These are phyloP conservation scores for Brachionus rotundiformis DNA, from an alignment of 1,140 invertebrate species.

Conservation along the genomic window DNA sequence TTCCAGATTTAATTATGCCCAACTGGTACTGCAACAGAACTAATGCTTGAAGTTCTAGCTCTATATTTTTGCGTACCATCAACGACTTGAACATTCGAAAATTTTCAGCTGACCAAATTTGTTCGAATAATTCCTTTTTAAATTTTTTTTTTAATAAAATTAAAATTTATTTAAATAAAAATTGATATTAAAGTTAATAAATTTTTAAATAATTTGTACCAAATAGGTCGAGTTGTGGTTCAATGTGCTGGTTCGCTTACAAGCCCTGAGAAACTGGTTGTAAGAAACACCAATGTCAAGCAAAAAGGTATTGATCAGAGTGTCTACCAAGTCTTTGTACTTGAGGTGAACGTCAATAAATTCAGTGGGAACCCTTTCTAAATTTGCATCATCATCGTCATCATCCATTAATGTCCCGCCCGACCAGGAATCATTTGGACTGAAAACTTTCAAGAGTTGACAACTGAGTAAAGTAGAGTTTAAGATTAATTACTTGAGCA, in stretches of 20 bases:
- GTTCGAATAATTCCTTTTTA: conserved; percentile 29
- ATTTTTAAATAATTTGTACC: neutral
- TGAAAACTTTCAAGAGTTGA: neutral
- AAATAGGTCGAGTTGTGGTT: neutral
- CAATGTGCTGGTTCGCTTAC: neutral
- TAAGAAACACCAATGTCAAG: conserved; percentile 5
- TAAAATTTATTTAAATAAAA: too few relatives aligned
- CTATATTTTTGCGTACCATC: conserved; percentile 31
- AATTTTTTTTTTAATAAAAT: too few relatives aligned
- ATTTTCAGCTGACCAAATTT: conserved; percentile 17
- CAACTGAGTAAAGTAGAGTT: too few relatives aligned
- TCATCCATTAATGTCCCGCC: conserved; percentile 14
- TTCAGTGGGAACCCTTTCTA: conserved; percentile 9
- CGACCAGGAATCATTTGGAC: conserved; percentile 16
- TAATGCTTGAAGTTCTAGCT: conserved; percentile 7
- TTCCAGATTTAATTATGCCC: neutral
- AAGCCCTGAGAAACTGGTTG: neutral
- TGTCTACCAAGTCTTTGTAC: conserved; percentile 26
- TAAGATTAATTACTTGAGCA: conserved; percentile 1
- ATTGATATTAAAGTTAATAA: neutral
- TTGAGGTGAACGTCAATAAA: neutral
- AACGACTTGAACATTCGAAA: conserved; percentile 4
- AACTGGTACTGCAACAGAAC: conserved; percentile 5
- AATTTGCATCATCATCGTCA: conserved; percentile 14
- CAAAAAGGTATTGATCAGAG: conserved; percentile 12